A percentile compares a stretch with the other conserved stretches of the same genome.
These are phyloP conservation scores for Cosmopolites sordidus DNA, from an alignment of 2,888 invertebrate species.

Conservation along the genomic window DNA sequence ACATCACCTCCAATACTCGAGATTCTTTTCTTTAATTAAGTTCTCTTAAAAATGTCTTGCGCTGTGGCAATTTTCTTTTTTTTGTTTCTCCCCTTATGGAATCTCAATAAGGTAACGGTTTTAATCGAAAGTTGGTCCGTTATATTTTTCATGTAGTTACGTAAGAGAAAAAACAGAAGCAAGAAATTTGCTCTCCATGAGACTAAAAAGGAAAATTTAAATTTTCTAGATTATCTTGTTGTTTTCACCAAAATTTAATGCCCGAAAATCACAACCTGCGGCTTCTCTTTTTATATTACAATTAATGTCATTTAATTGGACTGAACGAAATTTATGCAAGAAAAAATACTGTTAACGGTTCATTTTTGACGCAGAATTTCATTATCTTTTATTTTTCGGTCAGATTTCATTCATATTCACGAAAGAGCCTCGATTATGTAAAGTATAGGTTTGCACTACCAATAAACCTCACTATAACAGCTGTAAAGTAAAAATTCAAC, in stretches of 20 bases:
- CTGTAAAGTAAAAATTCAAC: no score
- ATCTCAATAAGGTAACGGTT: constrained; percentile 19
- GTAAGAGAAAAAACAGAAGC: no score
- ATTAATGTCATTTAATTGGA: constrained; percentile 6
- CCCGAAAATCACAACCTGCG: no score
- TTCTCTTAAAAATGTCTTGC: constrained; percentile 28
- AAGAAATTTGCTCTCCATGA: no score
- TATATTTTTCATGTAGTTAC: constrained; percentile 20
- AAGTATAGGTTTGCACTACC: constrained; percentile 8
- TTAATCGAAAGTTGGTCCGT: constrained; percentile 15
- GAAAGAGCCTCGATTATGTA: constrained; percentile 7
- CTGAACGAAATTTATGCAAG: constrained; percentile 12
- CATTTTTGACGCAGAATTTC: constrained; percentile 4
- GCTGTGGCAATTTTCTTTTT: constrained; percentile 22
- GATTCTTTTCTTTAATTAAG: constrained; percentile 29
- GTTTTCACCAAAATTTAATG: no score
- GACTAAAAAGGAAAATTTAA: no score
- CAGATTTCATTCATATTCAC: constrained; percentile 14
- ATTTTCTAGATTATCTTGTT: no score
- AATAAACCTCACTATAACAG: not conserved
- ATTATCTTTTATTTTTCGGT: constrained; percentile 3
- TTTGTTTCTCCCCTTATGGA: constrained; percentile 5
- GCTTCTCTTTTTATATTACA: not conserved
- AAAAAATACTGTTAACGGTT: constrained; percentile 13
- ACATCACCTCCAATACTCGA: constrained; percentile 16